Evolutionary conservation across 2,888 invertebrate genomes (phyloP).

Genomic region (Unio pictorum): DNA sequence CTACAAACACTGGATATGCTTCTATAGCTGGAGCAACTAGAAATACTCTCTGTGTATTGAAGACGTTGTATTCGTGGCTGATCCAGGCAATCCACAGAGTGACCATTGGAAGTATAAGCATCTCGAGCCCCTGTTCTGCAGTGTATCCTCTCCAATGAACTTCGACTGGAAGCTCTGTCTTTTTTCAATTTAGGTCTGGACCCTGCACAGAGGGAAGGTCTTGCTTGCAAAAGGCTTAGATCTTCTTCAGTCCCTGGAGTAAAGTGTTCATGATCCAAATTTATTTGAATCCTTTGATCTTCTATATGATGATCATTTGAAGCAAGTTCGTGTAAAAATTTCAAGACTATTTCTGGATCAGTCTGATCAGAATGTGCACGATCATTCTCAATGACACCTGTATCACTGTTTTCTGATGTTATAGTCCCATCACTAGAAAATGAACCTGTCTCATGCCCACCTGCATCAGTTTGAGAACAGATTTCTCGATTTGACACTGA

Average conservation of each 20-base stretch:
- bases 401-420: neutral
- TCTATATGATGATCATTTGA: too few relatives aligned
- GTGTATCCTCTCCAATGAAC: conserved; percentile 26
- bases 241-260: too few relatives aligned
- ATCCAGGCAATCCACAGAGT: conserved; percentile 1
- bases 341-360: too few relatives aligned
- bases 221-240: too few relatives aligned
- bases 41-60: conserved; percentile 30
- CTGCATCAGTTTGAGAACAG: neutral
- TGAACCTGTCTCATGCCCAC: conserved; percentile 18
- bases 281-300: too few relatives aligned
- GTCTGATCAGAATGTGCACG: too few relatives aligned
- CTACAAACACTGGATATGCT: conserved; percentile 27
- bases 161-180: neutral
- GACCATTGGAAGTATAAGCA: neutral
- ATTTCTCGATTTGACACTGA: conserved; percentile 25
- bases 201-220: too few relatives aligned
- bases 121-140: conserved; percentile 27
- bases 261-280: too few relatives aligned
- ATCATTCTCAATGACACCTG: neutral
- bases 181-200: too few relatives aligned
- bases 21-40: conserved; percentile 40
- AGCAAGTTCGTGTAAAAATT: too few relatives aligned
- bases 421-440: conserved; percentile 32
- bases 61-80: conserved; percentile 20